Conservation (phyloP, 2,888 invertebrate genomes). For the Ophion obscuratus region DNA sequence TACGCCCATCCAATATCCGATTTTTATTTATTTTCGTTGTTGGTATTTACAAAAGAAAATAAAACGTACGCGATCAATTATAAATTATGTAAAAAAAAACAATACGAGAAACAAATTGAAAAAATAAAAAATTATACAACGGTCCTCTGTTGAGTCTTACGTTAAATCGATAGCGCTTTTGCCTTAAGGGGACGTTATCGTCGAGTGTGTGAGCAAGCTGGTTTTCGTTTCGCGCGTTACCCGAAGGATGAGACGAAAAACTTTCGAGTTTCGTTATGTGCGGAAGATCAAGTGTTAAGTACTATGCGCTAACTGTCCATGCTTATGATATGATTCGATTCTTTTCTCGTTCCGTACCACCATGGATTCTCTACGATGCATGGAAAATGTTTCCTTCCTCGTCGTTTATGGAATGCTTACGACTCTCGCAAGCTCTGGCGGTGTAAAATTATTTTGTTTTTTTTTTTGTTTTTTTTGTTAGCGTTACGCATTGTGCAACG, state of each 20-base stretch:
- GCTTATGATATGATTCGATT: constrained; percentile 64
- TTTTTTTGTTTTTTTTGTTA: constrained; percentile 39
- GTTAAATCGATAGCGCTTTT: constrained; percentile 51
- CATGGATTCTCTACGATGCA: constrained; percentile 22
- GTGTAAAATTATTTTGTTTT: constrained; percentile 59
- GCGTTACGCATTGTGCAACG: constrained; percentile 65
- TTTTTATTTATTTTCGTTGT: constrained; percentile 51
- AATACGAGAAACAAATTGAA: constrained; percentile 8
- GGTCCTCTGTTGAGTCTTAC: constrained; percentile 52
- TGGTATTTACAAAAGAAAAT: constrained; percentile 67
- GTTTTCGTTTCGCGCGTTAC: constrained; percentile 26
- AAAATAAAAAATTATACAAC: constrained; percentile 53
- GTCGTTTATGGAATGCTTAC: constrained; percentile 50
- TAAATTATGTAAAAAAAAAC: constrained; percentile 58
- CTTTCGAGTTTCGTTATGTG: constrained; percentile 54
- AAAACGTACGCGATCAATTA: constrained; percentile 45
- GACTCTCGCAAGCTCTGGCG: constrained; percentile 44
- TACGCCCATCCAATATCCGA: constrained; percentile 30
- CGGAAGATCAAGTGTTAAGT: constrained; percentile 66
- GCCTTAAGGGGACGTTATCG: constrained; percentile 53
- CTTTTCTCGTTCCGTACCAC: constrained; percentile 12
- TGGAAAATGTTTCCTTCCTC: constrained; percentile 7
- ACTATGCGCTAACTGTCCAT: constrained; percentile 62
- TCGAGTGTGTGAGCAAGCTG: constrained; percentile 62
- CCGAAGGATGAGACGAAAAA: constrained; percentile 34